Evolutionary conservation across 2,797 vertebrate genomes (phyloP), one percentile per base, ranked within the genome.

Genomic region (Phataginus tetradactyla): DNA sequence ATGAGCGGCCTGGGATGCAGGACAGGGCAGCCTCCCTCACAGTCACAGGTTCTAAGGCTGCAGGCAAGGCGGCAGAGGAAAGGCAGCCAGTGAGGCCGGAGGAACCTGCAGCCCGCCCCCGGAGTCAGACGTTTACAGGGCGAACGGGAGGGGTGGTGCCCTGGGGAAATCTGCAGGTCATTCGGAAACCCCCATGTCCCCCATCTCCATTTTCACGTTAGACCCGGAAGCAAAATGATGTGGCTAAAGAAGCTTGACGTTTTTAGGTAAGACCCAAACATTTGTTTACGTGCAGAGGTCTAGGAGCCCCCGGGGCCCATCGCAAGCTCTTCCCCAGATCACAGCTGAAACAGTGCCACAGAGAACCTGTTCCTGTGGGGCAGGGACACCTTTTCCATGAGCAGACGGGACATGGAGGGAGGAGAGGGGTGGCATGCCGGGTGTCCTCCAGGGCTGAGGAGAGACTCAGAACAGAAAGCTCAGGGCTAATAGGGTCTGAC

Each of bases 381-480:
- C 23, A 32, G 34, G 27, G 39, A 21, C 0, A 1, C 3, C 69
- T 68, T n/a, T 39, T 29, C 42, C 10, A 0, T 2, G 14, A 45
- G 45, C 8, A 45, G 9, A 45, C 45, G 2, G 45, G 45, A 45
- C 45, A 11, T 1, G 18, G 72, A 75, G 11, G 29, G 69, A 21
- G 3, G 23, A 14, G 18, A 5, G 15, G 68, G 39, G 17, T 0
- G 0, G 34, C 4, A 1, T 0, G 6, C 17, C 11, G 5, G 72
- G 72, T 4, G 45, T 6, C 34, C 71, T 14, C 23, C 17, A 18
- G 18, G 5, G 12, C 7, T 0, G 13, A 55, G 5, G 20, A 61
- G 20, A 21, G 5, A 17, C 18, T 11, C n/a, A 7, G 25, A 72
- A 34, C 66, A 4, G 21, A 23, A 20, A 1, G 4, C 17, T 15